These are phyloP conservation scores for Digitonthophagus gazella DNA, from an alignment of 2,888 invertebrate species.

Conservation along the genomic window DNA sequence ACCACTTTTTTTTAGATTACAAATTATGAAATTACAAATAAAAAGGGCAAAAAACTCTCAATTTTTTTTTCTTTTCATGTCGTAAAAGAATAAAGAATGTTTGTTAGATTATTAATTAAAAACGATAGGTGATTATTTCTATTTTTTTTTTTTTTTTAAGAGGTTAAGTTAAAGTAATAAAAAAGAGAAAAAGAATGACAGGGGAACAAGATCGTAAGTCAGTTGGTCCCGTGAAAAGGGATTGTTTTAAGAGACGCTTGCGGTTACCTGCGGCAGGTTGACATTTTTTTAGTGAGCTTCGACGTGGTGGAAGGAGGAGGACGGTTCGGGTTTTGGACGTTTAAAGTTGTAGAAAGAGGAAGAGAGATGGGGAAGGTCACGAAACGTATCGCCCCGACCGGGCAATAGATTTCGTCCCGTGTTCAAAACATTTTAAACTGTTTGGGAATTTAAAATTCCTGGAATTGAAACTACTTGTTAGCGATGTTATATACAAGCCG, in stretches of 20 bases:
- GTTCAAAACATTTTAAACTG: conserved; percentile 52
- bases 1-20: no score
- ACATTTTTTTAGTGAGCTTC: conserved; percentile 44
- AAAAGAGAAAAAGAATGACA: background rate
- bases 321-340: no score
- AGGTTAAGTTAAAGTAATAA: background rate
- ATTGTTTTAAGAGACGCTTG: conserved; percentile 39
- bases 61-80: no score
- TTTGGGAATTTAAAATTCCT: conserved; percentile 51
- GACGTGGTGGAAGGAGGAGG: no score
- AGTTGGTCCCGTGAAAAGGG: background rate
- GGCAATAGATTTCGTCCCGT: conserved; percentile 52
- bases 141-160: no score
- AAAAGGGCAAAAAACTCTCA: no score
- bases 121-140: background rate
- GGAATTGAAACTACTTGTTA: conserved; percentile 52
- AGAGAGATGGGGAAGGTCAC: conserved; percentile 1
- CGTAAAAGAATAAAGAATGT: no score
- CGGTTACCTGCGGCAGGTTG: conserved; percentile 42
- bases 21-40: no score
- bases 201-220: background rate
- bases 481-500: conserved; percentile 40
- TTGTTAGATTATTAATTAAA: background rate
- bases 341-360: background rate
- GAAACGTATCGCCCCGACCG: conserved; percentile 47